Base-by-base conservation (phyloP, 2,113 vertebrate genomes). In the Dipodomys spectabilis region DNA sequence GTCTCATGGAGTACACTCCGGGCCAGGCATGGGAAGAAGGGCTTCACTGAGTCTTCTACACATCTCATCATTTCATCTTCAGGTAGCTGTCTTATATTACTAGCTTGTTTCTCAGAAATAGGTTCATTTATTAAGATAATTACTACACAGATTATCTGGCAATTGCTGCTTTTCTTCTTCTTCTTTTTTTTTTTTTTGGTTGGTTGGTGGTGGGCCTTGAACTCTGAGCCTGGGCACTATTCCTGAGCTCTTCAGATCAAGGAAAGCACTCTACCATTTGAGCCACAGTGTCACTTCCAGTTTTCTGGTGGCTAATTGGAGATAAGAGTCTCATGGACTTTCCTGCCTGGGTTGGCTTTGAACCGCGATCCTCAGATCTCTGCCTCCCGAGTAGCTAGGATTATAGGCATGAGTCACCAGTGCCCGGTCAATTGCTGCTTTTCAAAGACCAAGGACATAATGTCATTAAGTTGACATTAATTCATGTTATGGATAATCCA, bases 391-490 rank as follows among this genome's bases (percentile, higher is more conserved):
- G 5, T 39, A 39, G 39, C 39, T 39, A 39, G 39, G 39, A 39
- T 39, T 39, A 39, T 6, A 39, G 39, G 39, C 39, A 39, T 39
- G 39, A 39, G 39, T 39, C 39, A 39, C 39, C 39, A 39, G 39
- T 39, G 39, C 39, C 5, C 39, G 5, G 39, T 39, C 85, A 86
- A 86, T 9, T 78, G 62, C 88, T 23, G 7, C 39, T 93, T 95
- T 93, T 80, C 90, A 86, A 92, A 92, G 67, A 88, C 2, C 49
- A 82, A 90, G 22, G 45, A 88, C 74, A 69, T 74, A 84, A 92
- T 80, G 44, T 77, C 80, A 94, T 19, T 49, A 32, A 77, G 62
- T 77, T 64, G 72, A 88, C 25, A 35, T 86, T 82, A 91, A 92
- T 72, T 23, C 15, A 12, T 57, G 53, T 81, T 27, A 91, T 1